phyloP scores from a whole-genome alignment of 2,888 invertebrate genomes.

The Cheilosia scutellata region DNA sequence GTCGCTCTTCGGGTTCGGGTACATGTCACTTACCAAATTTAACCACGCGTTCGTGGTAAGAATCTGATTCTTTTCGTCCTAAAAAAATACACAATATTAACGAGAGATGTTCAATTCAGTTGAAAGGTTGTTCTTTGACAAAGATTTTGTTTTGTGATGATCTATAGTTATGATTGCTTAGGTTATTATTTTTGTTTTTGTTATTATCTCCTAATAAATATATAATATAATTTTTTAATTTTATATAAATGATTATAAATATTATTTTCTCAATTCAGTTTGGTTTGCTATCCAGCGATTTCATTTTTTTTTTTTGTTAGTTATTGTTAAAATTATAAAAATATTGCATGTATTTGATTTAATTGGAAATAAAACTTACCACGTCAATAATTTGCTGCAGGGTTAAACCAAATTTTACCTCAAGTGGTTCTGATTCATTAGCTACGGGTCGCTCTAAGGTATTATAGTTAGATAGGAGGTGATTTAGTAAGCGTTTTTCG shows the following conservation, averaged over 20 bases:
- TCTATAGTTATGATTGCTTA: constrained; percentile 15
- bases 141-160: constrained; percentile 33
- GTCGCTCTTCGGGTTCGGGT: constrained; percentile 80
- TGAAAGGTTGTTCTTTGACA: constrained; percentile 54
- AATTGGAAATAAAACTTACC: constrained; percentile 87
- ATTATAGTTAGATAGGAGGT: constrained; percentile 93
- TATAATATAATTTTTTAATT: constrained; percentile 43
- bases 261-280: constrained; percentile 47
- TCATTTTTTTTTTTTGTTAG: constrained; percentile 30
- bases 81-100: constrained; percentile 85
- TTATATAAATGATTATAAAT: constrained; percentile 48
- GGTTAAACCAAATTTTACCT: constrained; percentile 96
- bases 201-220: constrained; percentile 13
- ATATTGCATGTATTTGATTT: background rate
- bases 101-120: constrained; percentile 65
- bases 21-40: constrained; percentile 95
- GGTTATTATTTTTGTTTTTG: constrained; percentile 55
- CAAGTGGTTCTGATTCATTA: constrained; percentile 95
- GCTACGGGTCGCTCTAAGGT: constrained; percentile 95
- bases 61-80: constrained; percentile 99
- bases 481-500: constrained; percentile 94
- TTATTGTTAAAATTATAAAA: constrained; percentile 21
- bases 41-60: constrained; percentile 99
- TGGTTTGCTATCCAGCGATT: constrained; percentile 39
- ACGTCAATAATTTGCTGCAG: constrained; percentile 97